A percentile compares a stretch with the other conserved stretches of the same genome.
phyloP scores from a whole-genome alignment of 2,888 invertebrate species.

The Philaethria dido region DNA sequence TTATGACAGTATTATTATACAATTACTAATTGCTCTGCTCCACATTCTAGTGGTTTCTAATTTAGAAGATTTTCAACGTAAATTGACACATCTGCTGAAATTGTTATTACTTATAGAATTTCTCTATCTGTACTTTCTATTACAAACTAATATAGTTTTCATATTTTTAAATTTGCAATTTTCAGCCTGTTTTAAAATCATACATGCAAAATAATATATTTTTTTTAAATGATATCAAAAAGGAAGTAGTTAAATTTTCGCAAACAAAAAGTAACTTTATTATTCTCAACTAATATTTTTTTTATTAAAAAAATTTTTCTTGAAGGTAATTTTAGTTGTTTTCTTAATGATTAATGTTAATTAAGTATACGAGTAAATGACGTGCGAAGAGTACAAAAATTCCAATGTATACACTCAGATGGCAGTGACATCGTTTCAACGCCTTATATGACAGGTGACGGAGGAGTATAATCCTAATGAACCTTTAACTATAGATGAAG shows the following conservation, averaged over 20 bases:
- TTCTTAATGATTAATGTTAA: not conserved
- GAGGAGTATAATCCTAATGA: constrained; percentile 25
- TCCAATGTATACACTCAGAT: constrained; percentile 25
- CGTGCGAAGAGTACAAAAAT: constrained; percentile 20
- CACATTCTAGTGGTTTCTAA: constrained; percentile 18
- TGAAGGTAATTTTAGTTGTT: too few species aligned
- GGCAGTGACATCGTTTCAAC: constrained; percentile 33
- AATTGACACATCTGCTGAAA: constrained; percentile 12
- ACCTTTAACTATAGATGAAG: constrained; percentile 3
- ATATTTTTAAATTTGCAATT: not conserved
- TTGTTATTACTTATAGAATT: not conserved
- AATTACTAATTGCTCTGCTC: constrained; percentile 14
- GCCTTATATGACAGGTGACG: constrained; percentile 25
- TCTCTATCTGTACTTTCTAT: not conserved
- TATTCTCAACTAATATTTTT: too few species aligned
- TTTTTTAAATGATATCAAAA: too few species aligned
- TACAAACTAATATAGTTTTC: not conserved
- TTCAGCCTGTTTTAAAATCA: not conserved
- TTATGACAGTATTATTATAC: constrained; percentile 19
- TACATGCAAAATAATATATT: too few species aligned
- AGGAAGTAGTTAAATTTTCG: too few species aligned
- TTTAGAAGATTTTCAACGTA: constrained; percentile 5
- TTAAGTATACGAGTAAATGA: not conserved
- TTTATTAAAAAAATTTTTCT: too few species aligned
- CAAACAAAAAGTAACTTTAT: too few species aligned